Conservation (phyloP, 2,113 vertebrate genomes). For the Athene cunicularia region DNA sequence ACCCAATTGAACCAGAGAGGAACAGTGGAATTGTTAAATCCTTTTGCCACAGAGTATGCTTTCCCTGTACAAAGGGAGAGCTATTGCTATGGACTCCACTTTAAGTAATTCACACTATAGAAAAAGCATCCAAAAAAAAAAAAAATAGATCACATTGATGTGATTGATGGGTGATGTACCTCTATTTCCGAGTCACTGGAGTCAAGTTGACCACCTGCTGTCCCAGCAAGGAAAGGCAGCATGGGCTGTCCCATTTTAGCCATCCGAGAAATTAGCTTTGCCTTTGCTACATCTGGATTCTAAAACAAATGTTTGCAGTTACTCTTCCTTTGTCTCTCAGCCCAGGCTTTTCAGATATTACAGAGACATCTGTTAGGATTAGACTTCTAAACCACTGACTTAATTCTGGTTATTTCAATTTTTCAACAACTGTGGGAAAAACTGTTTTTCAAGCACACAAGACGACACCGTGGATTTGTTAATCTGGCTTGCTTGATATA, state of each 20-base stretch:
- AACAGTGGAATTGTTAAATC: background rate
- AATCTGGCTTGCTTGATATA: background rate
- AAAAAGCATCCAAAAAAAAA: background rate
- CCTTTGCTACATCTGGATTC: conserved; percentile 92
- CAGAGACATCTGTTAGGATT: background rate
- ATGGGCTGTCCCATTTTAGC: conserved; percentile 98
- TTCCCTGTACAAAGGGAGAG: background rate
- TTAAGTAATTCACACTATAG: background rate
- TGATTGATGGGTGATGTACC: conserved; percentile 66
- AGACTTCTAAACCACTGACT: background rate
- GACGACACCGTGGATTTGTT: background rate
- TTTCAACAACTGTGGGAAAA: background rate
- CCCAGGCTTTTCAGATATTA: background rate
- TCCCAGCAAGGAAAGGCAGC: conserved; percentile 87
- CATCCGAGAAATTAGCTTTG: conserved; percentile 97
- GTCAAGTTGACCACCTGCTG: conserved; percentile 82
- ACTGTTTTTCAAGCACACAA: background rate
- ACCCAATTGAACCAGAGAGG: background rate
- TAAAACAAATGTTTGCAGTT: conserved; percentile 51
- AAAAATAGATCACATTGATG: background rate
- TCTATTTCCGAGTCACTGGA: conserved; percentile 93
- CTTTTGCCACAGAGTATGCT: background rate
- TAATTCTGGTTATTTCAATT: background rate
- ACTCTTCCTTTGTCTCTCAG: background rate
- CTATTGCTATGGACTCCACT: background rate